These are phyloP conservation scores for Nematostella vectensis DNA, from an alignment of 92 coral and sea anemone species.

Conservation along the genomic window DNA sequence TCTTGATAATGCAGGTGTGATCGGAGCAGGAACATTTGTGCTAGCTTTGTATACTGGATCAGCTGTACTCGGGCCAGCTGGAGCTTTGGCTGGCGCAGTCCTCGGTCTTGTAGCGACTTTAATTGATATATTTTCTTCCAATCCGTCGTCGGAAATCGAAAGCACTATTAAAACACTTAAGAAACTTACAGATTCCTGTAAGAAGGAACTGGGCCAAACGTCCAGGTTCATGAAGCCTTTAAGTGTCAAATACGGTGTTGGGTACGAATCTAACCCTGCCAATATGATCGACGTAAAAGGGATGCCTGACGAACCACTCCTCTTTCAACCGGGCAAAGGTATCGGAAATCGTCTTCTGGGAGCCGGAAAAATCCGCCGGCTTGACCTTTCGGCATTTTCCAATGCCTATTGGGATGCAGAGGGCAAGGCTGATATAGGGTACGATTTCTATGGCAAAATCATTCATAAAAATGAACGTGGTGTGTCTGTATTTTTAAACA, in stretches of 20 bases:
- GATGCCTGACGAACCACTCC: conserved; percentile 20
- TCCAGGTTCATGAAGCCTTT: conserved; percentile 6
- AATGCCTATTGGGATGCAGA: conserved; percentile 15
- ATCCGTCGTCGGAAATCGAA: conserved; percentile 22
- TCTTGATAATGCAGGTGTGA: conserved; percentile 8
- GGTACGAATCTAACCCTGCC: conserved; percentile 25
- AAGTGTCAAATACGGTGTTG: conserved; percentile 6
- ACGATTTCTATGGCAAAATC: conserved; percentile 19
- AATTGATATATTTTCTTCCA: conserved; percentile 13
- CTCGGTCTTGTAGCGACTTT: conserved; percentile 23
- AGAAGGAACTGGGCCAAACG: conserved; percentile 16
- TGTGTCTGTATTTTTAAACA: conserved; percentile 18
- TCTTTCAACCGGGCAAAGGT: conserved; percentile 15
- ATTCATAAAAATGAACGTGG: conserved; percentile 7
- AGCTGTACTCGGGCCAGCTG: conserved; percentile 15
- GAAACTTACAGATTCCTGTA: conserved; percentile 13
- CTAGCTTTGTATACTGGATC: conserved; percentile 12
- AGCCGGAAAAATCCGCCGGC: conserved; percentile 20
- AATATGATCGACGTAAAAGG: conserved; percentile 18
- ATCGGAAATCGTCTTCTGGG: conserved; percentile 4
- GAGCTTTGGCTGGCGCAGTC: conserved; percentile 16
- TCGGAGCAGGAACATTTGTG: conserved; percentile 16
- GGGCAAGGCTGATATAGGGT: conserved; percentile 15
- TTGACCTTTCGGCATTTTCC: conserved; percentile 14
- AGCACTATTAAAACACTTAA: conserved; percentile 10